Evolutionary conservation across 2,113 vertebrate species (phyloP).

Genomic region (Brachyistius frenatus): DNA sequence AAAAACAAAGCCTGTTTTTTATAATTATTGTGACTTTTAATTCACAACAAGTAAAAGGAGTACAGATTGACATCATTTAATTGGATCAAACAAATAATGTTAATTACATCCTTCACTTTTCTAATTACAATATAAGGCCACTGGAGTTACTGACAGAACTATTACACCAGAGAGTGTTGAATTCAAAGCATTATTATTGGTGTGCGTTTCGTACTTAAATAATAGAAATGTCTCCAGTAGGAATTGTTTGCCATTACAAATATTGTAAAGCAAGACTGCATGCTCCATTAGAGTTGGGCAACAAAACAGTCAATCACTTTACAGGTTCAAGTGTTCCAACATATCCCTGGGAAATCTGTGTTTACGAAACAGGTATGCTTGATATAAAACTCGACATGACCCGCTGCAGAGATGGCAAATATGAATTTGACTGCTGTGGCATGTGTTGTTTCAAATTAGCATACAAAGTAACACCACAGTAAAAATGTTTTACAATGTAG

Average conservation of each 20-base stretch:
- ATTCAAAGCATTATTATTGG: conserved; percentile 52
- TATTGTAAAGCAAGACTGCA: conserved; percentile 18
- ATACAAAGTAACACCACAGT: conserved; percentile 48
- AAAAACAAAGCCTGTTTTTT: neutral
- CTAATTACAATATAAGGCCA: conserved; percentile 66
- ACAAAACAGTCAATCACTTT: conserved; percentile 28
- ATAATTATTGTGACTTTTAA: neutral
- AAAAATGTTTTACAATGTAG: conserved; percentile 41
- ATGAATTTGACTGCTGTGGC: conserved; percentile 33
- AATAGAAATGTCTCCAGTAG: conserved; percentile 8
- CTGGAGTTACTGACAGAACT: conserved; percentile 47
- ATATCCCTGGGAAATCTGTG: conserved; percentile 11
- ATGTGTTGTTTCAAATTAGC: conserved; percentile 46
- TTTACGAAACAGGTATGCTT: conserved; percentile 21
- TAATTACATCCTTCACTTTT: conserved; percentile 39
- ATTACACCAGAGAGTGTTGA: conserved; percentile 23
- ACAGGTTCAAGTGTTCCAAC: conserved; percentile 29
- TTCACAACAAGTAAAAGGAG: neutral
- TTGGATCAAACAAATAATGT: conserved; percentile 30
- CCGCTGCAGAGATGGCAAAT: conserved; percentile 29
- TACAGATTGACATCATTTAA: conserved; percentile 30
- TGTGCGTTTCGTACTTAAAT: conserved; percentile 32
- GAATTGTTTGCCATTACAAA: neutral
- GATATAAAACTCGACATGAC: conserved; percentile 32
- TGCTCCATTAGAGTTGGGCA: neutral